These are phyloP conservation scores for Copsychus sechellarum DNA, from an alignment of 2,113 vertebrate species.

Conservation along the genomic window DNA sequence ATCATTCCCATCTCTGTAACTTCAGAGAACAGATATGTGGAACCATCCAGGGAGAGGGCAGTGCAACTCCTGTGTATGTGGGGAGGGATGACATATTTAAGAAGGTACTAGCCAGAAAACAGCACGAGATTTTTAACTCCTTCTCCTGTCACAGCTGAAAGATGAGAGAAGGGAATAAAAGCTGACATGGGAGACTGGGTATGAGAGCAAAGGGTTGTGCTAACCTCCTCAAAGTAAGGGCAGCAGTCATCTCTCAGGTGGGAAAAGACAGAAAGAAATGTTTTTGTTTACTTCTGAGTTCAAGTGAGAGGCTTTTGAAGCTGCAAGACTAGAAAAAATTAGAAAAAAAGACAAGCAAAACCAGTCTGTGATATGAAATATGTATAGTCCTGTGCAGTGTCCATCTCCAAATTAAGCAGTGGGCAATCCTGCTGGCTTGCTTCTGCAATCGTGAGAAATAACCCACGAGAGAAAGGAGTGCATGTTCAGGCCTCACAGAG, in stretches of 20 bases:
- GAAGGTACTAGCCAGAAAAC: neutral
- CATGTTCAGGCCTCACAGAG: neutral
- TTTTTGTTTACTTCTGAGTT: neutral
- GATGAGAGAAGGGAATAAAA: neutral
- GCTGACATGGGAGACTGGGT: neutral
- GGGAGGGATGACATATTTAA: neutral
- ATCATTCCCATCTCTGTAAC: slow-evolving; percentile 45
- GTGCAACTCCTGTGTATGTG: neutral
- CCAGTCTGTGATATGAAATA: neutral
- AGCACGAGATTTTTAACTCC: neutral
- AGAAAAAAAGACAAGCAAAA: neutral
- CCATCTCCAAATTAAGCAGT: fast-evolving
- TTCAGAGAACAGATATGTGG: slow-evolving; percentile 33
- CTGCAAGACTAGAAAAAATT: neutral
- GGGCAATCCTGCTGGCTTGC: neutral
- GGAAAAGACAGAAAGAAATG: neutral
- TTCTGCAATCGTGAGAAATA: neutral
- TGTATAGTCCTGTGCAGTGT: neutral
- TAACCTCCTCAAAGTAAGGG: neutral
- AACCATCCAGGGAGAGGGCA: slow-evolving; percentile 45
- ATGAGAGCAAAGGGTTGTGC: neutral
- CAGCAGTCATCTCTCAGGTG: neutral
- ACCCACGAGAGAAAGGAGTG: neutral
- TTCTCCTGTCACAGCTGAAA: neutral
- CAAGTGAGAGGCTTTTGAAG: neutral